Percentiles rank a stretch among this genome's conserved stretches.
Conservation (phyloP, 2,888 invertebrate genomes). For the Carabus problematicus region DNA sequence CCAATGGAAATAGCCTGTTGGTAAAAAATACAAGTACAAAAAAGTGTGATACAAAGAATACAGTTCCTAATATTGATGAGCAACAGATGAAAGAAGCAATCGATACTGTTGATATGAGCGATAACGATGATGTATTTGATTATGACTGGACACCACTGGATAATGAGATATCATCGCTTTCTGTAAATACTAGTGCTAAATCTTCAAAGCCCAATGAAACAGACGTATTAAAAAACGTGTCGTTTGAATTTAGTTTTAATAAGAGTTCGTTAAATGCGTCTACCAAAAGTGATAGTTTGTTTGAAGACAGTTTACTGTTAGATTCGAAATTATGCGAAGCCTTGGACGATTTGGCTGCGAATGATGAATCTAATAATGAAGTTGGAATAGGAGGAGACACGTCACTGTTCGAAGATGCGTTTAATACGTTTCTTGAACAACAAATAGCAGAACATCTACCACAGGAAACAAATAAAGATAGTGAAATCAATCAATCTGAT, state of each 20-base stretch:
- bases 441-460: slow-evolving; percentile 27
- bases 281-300: slow-evolving; percentile 40
- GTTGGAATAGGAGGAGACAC: slow-evolving; percentile 33
- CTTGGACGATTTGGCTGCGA: slow-evolving; percentile 21
- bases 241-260: slow-evolving; percentile 10
- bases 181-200: slow-evolving; percentile 1
- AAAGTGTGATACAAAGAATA: too few species aligned
- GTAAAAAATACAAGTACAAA: too few species aligned
- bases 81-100: neutral
- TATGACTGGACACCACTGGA: slow-evolving; percentile 35
- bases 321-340: slow-evolving; percentile 39
- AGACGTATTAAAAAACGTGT: neutral
- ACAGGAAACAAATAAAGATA: slow-evolving; percentile 1
- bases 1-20: too few species aligned
- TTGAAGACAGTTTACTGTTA: slow-evolving; percentile 37
- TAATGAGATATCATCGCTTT: slow-evolving; percentile 29
- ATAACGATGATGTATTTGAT: slow-evolving; percentile 8
- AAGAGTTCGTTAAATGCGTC: slow-evolving; percentile 20
- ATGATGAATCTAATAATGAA: slow-evolving; percentile 9
- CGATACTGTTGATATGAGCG: neutral
- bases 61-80: neutral
- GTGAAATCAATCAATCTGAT: slow-evolving; percentile 7
- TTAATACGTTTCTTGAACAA: slow-evolving; percentile 35
- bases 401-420: slow-evolving; percentile 43
- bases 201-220: slow-evolving; percentile 14